phyloP scores from a whole-genome alignment of 2,797 vertebrate species.

The Sebastes minor region DNA sequence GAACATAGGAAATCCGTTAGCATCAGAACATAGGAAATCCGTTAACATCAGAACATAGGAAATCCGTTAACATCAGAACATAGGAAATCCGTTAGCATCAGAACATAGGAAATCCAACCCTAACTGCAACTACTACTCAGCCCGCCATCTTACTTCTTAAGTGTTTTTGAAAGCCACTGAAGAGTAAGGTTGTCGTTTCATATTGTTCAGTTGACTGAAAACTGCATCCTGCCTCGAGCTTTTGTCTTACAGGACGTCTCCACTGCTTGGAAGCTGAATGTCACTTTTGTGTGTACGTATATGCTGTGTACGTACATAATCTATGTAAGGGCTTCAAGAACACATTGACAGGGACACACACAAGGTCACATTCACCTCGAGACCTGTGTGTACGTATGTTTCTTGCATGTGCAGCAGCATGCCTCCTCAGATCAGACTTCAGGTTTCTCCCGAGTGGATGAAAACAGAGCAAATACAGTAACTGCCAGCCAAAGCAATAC shows the following conservation, averaged over 20 bases:
- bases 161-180: conserved; percentile 1
- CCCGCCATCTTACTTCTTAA: not conserved
- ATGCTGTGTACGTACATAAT: not conserved
- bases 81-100: too few relatives aligned
- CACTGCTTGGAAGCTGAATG: not conserved
- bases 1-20: fast-evolving
- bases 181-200: conserved; percentile 2
- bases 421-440: not conserved
- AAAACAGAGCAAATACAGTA: conserved; percentile 29
- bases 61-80: too few relatives aligned
- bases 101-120: not conserved
- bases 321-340: not conserved
- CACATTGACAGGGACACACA: not conserved
- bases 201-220: conserved; percentile 1
- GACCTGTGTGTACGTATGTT: not conserved
- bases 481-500: conserved; percentile 6
- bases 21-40: too few relatives aligned
- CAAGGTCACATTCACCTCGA: not conserved
- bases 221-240: not conserved
- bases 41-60: too few relatives aligned
- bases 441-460: not conserved
- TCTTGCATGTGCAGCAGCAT: conserved; percentile 17
- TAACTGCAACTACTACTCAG: not conserved
- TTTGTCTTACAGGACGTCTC: conserved; percentile 2
- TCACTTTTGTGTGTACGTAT: conserved; percentile 2